phyloP scores from a whole-genome alignment of 2,888 invertebrate species.

The Perizoma affinitatum region DNA sequence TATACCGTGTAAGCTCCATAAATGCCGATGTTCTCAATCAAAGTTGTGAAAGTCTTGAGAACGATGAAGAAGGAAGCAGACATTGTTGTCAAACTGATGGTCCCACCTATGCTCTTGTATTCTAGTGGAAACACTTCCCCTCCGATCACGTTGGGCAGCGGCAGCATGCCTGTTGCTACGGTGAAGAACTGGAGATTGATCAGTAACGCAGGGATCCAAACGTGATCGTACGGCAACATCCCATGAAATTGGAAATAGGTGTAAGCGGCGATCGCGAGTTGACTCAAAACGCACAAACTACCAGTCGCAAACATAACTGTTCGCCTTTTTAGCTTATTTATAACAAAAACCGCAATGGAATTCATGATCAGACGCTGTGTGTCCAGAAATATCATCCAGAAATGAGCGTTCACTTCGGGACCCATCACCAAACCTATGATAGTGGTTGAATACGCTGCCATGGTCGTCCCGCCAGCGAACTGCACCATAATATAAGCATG shows the following conservation, averaged over 20 bases:
- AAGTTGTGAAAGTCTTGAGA: slow-evolving; percentile 84
- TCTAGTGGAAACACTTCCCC: slow-evolving; percentile 87
- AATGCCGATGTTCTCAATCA: slow-evolving; percentile 77
- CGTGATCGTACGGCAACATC: slow-evolving; percentile 51
- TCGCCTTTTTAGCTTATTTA: slow-evolving; percentile 84
- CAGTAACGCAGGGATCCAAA: slow-evolving; percentile 75
- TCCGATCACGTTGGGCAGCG: slow-evolving; percentile 87
- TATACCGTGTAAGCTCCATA: slow-evolving; percentile 84
- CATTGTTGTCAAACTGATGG: slow-evolving; percentile 82
- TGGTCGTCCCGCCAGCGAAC: slow-evolving; percentile 86
- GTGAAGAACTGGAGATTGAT: slow-evolving; percentile 82
- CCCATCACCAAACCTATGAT: slow-evolving; percentile 84
- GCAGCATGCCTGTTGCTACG: slow-evolving; percentile 83
- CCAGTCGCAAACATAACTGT: slow-evolving; percentile 85
- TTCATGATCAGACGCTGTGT: slow-evolving; percentile 84
- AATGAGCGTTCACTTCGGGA: slow-evolving; percentile 82
- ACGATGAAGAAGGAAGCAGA: slow-evolving; percentile 84
- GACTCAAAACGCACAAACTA: slow-evolving; percentile 79
- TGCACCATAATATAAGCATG: slow-evolving; percentile 85
- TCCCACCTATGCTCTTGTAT: slow-evolving; percentile 85
- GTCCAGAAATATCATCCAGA: slow-evolving; percentile 87
- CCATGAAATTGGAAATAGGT: slow-evolving; percentile 56
- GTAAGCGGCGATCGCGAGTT: slow-evolving; percentile 78
- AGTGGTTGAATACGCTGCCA: slow-evolving; percentile 86
- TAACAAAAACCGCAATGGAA: slow-evolving; percentile 82